Conservation (phyloP, 2,113 vertebrate species). For the Dipodomys merriami region DNA sequence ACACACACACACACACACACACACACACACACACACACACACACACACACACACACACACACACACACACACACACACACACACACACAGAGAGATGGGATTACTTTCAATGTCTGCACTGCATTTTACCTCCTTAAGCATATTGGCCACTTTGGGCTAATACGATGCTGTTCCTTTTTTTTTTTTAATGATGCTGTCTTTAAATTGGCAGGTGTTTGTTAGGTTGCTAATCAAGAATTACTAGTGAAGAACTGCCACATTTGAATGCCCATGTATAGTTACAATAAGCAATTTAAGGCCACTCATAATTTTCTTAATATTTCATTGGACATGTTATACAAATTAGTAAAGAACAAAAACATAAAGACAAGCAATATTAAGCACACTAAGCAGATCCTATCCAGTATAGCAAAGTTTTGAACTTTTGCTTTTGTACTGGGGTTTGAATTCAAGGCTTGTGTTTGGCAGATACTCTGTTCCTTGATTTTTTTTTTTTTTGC, state of each 20-base stretch:
- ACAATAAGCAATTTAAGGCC: slow-evolving; percentile 3
- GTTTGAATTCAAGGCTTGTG: no score
- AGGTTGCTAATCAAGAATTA: not conserved
- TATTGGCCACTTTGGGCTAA: not conserved
- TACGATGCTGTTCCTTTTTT: not conserved
- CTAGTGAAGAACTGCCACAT: not conserved
- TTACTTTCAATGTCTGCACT: not conserved
- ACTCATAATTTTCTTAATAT: no score
- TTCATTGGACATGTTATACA: slow-evolving; percentile 8
- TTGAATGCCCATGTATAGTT: not conserved
- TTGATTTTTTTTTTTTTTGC: no score
- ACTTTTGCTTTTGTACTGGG: no score
- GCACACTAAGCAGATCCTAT: not conserved
- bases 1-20: no score
- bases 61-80: not conserved
- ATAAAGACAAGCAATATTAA: not conserved
- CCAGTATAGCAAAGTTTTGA: not conserved
- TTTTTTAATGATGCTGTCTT: not conserved
- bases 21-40: no score
- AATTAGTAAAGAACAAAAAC: slow-evolving; percentile 14
- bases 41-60: not conserved
- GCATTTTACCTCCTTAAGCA: not conserved
- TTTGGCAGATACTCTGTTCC: no score
- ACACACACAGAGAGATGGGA: not conserved
- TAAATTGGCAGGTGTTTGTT: not conserved